Evolutionary conservation across 1,140 invertebrate genomes (phyloP), one percentile per base, ranked within the genome.

Genomic region (Zophobas morio): DNA sequence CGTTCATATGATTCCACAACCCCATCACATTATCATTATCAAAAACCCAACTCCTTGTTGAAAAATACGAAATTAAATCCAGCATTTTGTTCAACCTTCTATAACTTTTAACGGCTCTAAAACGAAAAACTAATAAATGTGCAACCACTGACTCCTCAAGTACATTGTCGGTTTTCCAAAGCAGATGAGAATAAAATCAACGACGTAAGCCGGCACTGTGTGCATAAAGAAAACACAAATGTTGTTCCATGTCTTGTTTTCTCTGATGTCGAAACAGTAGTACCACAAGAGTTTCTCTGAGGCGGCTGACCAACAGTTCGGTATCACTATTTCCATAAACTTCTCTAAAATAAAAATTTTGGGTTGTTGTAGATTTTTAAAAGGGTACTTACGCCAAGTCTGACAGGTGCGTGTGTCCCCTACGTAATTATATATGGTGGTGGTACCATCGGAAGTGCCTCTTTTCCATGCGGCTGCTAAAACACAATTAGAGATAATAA

Each of bases 21-120:
- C 82, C 79, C 40, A 90, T 86, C 0, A 90, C 86, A 82, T 95
- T 95, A 0, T 89, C 86, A 81, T 92, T 92, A 20, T 88, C 84
- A 81, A 96, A 95, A 39, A 89, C 88, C 91, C 94, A 96, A 79
- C 93, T 87, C 54, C 90, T 87, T 0, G 88, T 88, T 33, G 91
- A 90, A 83, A 96, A 96, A 84, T 92, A 96, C 49, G 91, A 89
- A n/a, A 95, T 87, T 0, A 91, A 91, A 20, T 88, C 87, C n/a
- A 91, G 89, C 63, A 94, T 92, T 83, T 93, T 92, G 70, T 92
- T 88, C 51, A 95, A 90, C 83, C 93, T 93, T 20, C 88, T 88
- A 81, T 95, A 95, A 32, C 94, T 90, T 83, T 91, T 90, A 37
- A 91, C 88, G 87, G 94, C 89, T 1, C 42, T 34, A 8, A 70